These are phyloP conservation scores for Falcaria lacertinaria DNA, from an alignment of 2,888 invertebrate species.

Conservation along the genomic window DNA sequence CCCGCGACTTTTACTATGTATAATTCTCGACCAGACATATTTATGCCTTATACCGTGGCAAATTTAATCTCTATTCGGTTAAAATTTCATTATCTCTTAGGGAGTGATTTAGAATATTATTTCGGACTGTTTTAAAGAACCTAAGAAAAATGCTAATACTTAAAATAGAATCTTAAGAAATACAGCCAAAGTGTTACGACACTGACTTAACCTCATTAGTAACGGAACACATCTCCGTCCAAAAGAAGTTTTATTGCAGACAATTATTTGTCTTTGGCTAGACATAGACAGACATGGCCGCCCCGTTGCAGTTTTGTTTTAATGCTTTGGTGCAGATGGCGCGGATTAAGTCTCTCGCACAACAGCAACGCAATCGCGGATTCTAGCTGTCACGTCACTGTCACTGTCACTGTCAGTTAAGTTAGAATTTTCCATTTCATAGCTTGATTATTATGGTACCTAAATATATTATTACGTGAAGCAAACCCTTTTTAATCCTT, in stretches of 20 bases:
- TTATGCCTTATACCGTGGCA: too few relatives aligned
- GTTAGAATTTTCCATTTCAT: too few relatives aligned
- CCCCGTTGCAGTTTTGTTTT: constrained; percentile 37
- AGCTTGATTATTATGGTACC: too few relatives aligned
- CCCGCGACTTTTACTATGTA: too few relatives aligned
- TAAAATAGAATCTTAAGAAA: background rate
- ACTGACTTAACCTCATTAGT: background rate
- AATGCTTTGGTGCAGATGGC: constrained; percentile 29
- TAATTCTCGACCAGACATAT: too few relatives aligned
- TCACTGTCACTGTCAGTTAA: too few relatives aligned
- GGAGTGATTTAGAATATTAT: too few relatives aligned
- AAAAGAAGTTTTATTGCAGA: background rate
- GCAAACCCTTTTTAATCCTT: too few relatives aligned
- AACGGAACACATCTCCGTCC: background rate
- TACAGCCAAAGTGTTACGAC: background rate
- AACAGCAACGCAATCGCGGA: background rate
- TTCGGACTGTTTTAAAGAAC: background rate
- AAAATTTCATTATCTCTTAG: too few relatives aligned
- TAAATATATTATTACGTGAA: too few relatives aligned
- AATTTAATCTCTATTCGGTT: too few relatives aligned
- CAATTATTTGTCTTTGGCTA: constrained; percentile 37
- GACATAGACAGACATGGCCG: constrained; percentile 12
- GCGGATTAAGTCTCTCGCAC: constrained; percentile 7
- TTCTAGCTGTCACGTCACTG: background rate
- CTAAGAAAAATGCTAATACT: background rate